A percentile compares a stretch with the other conserved stretches of the same genome.
Conservation (phyloP, 37 sponge, comb jelly and placozoan genomes). For the Ianthella basta region DNA sequence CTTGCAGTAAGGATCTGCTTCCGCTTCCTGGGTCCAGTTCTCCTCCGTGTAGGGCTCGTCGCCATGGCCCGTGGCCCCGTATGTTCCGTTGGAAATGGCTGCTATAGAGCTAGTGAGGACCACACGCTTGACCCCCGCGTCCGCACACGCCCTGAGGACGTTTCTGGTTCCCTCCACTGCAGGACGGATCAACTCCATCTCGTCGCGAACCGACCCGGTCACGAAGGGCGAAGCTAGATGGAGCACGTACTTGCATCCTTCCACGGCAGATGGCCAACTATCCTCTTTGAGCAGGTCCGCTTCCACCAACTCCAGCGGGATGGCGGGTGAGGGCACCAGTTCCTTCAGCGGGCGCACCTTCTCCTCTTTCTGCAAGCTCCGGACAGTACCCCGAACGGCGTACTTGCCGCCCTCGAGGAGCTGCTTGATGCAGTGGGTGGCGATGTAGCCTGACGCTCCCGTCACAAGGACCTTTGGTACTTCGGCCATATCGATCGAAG, state of each 20-base stretch:
- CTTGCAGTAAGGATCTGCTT: constrained; percentile 62
- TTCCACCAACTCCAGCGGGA: constrained; percentile 78
- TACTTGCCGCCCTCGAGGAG: constrained; percentile 66
- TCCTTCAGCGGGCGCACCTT: constrained; percentile 70
- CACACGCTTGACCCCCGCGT: constrained; percentile 82
- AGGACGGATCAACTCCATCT: constrained; percentile 56
- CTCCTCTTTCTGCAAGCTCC: constrained; percentile 66
- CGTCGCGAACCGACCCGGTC: background rate
- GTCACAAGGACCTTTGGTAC: constrained; percentile 79
- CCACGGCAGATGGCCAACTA: constrained; percentile 82
- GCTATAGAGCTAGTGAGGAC: constrained; percentile 89
- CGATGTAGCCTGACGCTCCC: constrained; percentile 91
- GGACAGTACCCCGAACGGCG: constrained; percentile 83
- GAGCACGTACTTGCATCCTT: constrained; percentile 80
- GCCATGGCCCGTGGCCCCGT: constrained; percentile 43
- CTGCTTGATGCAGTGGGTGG: constrained; percentile 70
- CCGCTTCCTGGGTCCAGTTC: constrained; percentile 70
- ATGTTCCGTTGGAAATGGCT: constrained; percentile 68
- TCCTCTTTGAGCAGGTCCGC: constrained; percentile 77
- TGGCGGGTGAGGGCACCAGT: constrained; percentile 63
- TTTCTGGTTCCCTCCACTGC: constrained; percentile 83
- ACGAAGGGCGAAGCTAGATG: constrained; percentile 91
- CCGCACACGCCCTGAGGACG: constrained; percentile 84
- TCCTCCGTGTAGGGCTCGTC: constrained; percentile 69
- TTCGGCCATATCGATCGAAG: background rate